Base-by-base conservation (phyloP, 2,797 vertebrate species). In the Sebastes matsubarae region DNA sequence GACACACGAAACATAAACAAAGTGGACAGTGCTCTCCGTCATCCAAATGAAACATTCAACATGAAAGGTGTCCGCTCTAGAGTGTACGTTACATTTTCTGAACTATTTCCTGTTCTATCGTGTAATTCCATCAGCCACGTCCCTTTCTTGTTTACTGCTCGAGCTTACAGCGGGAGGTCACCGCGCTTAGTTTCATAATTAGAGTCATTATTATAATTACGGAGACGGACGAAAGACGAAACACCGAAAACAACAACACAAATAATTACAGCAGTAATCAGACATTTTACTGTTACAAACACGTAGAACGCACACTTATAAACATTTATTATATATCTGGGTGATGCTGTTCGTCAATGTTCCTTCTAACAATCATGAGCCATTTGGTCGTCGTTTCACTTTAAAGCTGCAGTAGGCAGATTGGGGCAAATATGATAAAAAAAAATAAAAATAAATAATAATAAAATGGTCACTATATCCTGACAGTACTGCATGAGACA, bases 301-400 rank as follows among this genome's bases (percentile, higher is more conserved):
- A 93, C 68, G 81, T 52, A 87, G 12, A 87, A 89, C 81, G 86
- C 65, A 90, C 85, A 91, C 36, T 83, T 80, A 46, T 46, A 75
- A 74, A 94, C 89, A 93, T 85, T 84, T 85, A 91, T 80, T 83
- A 83, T 87, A 93, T 91, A 92, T 94, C 42, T 25, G 34, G 66
- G 52, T 86, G 78, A 75, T 74, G 68, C 69, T 52, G 71, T 65
- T 81, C 25, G 24, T 71, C 54, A 66, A 55, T 72, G 70, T 80
- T 72, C 72, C 50, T 61, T 79, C 79, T 75, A 85, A 91, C 85
- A 84, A 89, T 91, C 88, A 73, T 42, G 11, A 89, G 68, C 82
- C 71, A 64, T 77, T 72, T 84, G 84, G 80, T 89, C 71, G 16
- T 75, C 36, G 10, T 42, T 77, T 75, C 16, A 71, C 66, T 61